Conservation (phyloP, 2,113 vertebrate genomes). For the Myiopsitta monachus region DNA sequence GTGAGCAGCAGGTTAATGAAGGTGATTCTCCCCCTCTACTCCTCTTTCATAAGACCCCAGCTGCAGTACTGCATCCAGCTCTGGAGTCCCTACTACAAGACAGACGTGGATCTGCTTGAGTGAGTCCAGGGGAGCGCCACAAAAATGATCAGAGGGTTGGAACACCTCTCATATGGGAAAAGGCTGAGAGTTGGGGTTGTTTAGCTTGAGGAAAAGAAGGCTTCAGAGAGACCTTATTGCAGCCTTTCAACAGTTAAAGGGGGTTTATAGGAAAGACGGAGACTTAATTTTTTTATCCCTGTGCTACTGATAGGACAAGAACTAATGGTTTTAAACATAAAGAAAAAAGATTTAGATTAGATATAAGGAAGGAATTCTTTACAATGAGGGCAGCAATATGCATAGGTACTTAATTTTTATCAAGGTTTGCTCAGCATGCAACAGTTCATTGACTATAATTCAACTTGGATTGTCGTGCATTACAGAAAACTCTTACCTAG, state of each 20-base stretch:
- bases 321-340: neutral
- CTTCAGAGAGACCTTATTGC: neutral
- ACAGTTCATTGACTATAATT: neutral
- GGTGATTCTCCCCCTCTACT: neutral
- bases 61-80: neutral
- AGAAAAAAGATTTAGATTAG: neutral
- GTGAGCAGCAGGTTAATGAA: neutral
- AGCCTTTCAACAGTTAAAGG: neutral
- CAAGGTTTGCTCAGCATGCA: neutral
- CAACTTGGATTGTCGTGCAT: neutral
- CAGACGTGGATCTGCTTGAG: neutral
- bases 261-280: neutral
- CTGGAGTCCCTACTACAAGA: neutral
- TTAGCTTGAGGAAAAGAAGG: neutral
- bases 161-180: neutral
- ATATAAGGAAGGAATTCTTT: neutral
- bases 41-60: neutral
- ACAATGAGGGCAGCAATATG: neutral
- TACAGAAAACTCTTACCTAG: neutral
- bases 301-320: neutral
- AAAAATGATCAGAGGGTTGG: neutral
- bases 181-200: neutral
- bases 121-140: neutral
- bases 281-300: neutral
- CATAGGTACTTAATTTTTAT: neutral